phyloP scores from a whole-genome alignment of 2,113 vertebrate genomes.

The human (Homo sapiens) region GRCh38 chr20:54765501-54766000 shows the following conservation, averaged over 20 bases:
- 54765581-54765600: neutral
- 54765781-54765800: neutral
- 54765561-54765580: neutral
- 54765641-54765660: neutral
- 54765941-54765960: neutral
- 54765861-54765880: too few relatives aligned
- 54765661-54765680: neutral
- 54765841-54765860: too few relatives aligned
- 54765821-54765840: rapidly evolving
- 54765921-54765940: neutral
- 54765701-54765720: neutral
- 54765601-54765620: neutral
- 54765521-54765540: neutral
- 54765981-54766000: neutral
- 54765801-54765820: neutral
- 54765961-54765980: neutral
- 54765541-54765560: neutral
- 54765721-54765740: neutral
- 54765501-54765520: neutral
- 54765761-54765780: neutral
- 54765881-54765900: rapidly evolving
- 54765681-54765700: neutral
- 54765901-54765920: neutral
- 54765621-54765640: neutral
- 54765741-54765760: neutral